Evolutionary conservation across 2,888 invertebrate genomes (phyloP), one percentile per base, ranked within the genome.

Genomic region (Lepidonotus clava): DNA sequence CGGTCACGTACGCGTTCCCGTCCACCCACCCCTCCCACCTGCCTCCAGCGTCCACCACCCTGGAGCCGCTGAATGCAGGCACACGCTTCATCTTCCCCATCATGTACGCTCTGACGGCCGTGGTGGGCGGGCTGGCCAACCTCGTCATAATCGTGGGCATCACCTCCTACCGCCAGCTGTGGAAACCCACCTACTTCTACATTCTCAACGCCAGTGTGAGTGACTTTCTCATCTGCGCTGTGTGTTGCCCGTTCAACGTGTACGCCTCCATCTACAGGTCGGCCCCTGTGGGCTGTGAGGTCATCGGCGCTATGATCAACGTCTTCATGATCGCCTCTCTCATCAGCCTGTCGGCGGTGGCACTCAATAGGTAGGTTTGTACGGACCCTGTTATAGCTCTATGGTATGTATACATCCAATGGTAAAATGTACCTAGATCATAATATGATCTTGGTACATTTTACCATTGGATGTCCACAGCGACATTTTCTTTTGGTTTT

Each of bases 161-260:
- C 2, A 34, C 56, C 1, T 51, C 38, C 0, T 28, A 34, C 41
- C 36, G 32, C 32, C 5, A 28, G 53, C 46, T 67, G 6, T 76
- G 84, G 86, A 86, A 46, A 21, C 53, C 86, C 24, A 84, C 53
- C 67, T 56, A 86, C 38, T 67, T 86, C 28, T 86, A 86, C 56
- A 67, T 86, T 24, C 71, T 86, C 8, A 84, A 83, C 28, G 84
- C 84, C 53, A 18, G 40, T 71, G n/a, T 66, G 18, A 53, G 56
- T 38, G 86, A 86, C 76, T 84, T 86, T 28, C 51, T 86, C 38
- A 36, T 86, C 36, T 84, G 86, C 51, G 83, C 46, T 11, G 36
- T 86, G 1, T 71, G 34, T 34, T 41, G 83, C 18, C 86, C 86
- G 1, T 86, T 66, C 61, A 61, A 86, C 28, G 84, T 40, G 21